Conservation (phyloP, 2,113 vertebrate genomes). For the Phaethornis superciliosus region DNA sequence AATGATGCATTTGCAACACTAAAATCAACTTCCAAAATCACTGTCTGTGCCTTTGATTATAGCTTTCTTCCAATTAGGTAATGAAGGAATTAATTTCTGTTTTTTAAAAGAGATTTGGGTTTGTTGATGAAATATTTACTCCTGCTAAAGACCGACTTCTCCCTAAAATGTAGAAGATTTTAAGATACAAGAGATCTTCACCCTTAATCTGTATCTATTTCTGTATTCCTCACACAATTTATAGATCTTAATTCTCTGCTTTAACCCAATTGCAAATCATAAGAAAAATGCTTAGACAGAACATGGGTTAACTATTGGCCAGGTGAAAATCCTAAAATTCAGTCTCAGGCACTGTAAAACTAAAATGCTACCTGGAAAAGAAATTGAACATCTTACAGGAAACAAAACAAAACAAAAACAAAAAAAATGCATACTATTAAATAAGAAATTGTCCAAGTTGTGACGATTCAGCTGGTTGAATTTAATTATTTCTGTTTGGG, state of each 20-base stretch:
- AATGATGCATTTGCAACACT: background rate
- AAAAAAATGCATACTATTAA: background rate
- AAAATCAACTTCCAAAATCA: background rate
- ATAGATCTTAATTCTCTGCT: background rate
- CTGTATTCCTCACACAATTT: background rate
- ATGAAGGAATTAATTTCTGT: background rate
- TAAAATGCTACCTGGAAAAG: background rate
- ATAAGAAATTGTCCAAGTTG: background rate
- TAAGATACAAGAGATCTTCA: constrained; percentile 13
- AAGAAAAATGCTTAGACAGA: constrained; percentile 40
- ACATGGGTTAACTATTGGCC: background rate
- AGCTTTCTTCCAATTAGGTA: background rate
- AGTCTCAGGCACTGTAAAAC: background rate
- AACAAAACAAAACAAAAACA: too few species aligned
- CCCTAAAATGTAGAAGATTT: background rate
- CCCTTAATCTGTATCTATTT: constrained; percentile 31
- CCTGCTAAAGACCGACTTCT: background rate
- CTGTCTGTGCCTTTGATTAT: background rate
- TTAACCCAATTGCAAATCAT: constrained; percentile 11
- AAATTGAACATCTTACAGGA: background rate
- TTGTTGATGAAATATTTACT: constrained; percentile 37
- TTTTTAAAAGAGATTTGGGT: background rate
- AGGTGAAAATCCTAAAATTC: background rate
- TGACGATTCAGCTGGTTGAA: background rate
- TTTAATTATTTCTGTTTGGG: background rate